These are phyloP conservation scores for Myathropa florea DNA, from an alignment of 2,888 invertebrate genomes.

Conservation along the genomic window DNA sequence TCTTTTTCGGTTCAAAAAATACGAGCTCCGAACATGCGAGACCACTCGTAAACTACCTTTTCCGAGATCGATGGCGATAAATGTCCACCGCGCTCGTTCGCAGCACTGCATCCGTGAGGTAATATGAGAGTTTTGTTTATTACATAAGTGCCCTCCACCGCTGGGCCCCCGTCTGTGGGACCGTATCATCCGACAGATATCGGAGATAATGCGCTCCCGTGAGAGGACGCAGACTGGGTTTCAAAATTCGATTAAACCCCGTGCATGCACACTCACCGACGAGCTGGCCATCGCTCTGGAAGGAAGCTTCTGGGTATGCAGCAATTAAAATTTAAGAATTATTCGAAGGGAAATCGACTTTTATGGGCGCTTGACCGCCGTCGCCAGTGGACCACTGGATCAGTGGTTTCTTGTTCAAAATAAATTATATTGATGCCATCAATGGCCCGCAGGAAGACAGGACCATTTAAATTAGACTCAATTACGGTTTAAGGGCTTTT, in stretches of 20 bases:
- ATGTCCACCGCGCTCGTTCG: slow-evolving; percentile 8
- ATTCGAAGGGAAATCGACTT: slow-evolving; percentile 63
- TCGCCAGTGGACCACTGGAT: background rate
- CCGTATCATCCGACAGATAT: slow-evolving; percentile 47
- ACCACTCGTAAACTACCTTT: slow-evolving; percentile 30
- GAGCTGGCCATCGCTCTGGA: slow-evolving; percentile 20
- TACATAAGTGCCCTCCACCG: slow-evolving; percentile 23
- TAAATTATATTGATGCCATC: slow-evolving; percentile 61
- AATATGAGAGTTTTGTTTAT: slow-evolving; percentile 64
- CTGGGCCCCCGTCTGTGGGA: background rate
- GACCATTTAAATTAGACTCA: slow-evolving; percentile 67
- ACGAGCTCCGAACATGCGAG: slow-evolving; percentile 9
- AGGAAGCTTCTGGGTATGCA: slow-evolving; percentile 63
- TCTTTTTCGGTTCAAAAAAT: slow-evolving; percentile 13
- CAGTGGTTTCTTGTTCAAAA: background rate
- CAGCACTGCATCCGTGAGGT: slow-evolving; percentile 25
- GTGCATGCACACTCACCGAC: slow-evolving; percentile 9
- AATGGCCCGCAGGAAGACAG: slow-evolving; percentile 1
- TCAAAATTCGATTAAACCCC: slow-evolving; percentile 54
- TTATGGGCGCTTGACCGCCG: slow-evolving; percentile 23
- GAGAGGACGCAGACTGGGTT: slow-evolving; percentile 38
- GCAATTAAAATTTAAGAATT: slow-evolving; percentile 65
- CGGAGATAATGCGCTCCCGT: slow-evolving; percentile 65
- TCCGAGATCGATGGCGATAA: slow-evolving; percentile 62
- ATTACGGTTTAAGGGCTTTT: slow-evolving; percentile 53